A percentile compares a stretch with the other conserved stretches of the same genome.
Evolutionary conservation across 2,113 vertebrate genomes (phyloP).

Genomic region (Myiozetetes cayanensis): DNA sequence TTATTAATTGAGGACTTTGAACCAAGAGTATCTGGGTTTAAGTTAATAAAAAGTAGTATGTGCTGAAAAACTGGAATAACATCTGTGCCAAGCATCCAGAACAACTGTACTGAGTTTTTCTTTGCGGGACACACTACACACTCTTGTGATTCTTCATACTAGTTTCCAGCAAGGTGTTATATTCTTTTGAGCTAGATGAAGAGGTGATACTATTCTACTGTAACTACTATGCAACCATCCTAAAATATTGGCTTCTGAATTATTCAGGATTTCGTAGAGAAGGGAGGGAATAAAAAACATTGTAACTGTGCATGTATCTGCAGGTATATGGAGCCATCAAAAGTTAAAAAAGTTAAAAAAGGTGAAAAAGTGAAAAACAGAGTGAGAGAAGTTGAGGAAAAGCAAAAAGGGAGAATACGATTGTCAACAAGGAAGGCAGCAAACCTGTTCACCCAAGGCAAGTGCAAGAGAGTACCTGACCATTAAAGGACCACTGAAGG

Average conservation of each 20-base stretch:
- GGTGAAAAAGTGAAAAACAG: neutral
- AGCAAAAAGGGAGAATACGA: neutral
- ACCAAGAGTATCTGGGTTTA: neutral
- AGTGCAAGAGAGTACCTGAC: neutral
- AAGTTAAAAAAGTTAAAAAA: neutral
- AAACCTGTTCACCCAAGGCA: neutral
- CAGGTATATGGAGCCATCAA: neutral
- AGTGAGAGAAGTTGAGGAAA: neutral
- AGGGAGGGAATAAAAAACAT: neutral
- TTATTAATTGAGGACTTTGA: neutral
- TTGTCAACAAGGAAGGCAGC: accelerated
- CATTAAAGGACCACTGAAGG: neutral
- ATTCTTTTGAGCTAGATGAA: neutral
- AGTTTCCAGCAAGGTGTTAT: neutral
- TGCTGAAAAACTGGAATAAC: neutral
- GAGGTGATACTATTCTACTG: neutral
- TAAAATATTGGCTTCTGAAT: neutral
- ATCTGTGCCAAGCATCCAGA: neutral
- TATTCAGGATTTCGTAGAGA: neutral
- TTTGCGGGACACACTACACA: neutral
- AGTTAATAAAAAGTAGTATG: neutral
- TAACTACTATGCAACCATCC: neutral
- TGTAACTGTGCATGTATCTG: neutral
- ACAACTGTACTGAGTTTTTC: neutral
- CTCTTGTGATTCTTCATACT: neutral